Percentiles rank a stretch among this genome's conserved stretches.
Evolutionary conservation across 1,140 invertebrate species (phyloP).

Genomic region (Vanessa tameamea): DNA sequence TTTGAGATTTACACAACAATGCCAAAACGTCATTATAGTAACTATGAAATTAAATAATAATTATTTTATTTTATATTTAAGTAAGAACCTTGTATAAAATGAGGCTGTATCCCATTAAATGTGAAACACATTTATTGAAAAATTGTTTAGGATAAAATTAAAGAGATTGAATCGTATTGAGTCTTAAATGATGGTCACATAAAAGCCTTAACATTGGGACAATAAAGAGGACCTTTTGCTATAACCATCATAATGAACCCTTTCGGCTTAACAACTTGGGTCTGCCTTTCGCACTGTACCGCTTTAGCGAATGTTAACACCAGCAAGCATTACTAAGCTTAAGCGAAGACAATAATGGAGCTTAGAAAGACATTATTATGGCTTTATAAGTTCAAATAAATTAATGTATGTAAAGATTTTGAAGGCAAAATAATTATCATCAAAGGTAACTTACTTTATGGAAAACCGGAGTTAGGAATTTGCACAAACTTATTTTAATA

Average conservation of each 20-base stretch:
- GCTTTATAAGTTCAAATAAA: background rate
- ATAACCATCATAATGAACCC: conserved; percentile 69
- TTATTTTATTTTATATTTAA: too few relatives aligned
- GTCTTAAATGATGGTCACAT: conserved; percentile 60
- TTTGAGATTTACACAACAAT: background rate
- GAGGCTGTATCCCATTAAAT: too few relatives aligned
- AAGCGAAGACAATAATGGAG: conserved; percentile 2
- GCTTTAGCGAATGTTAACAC: conserved; percentile 50
- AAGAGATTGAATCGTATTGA: conserved; percentile 15
- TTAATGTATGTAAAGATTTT: too few relatives aligned
- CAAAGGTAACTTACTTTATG: too few relatives aligned
- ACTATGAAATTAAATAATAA: too few relatives aligned
- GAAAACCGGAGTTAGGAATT: too few relatives aligned
- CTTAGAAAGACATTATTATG: conserved; percentile 8
- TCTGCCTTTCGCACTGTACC: conserved; percentile 44
- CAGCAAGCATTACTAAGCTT: conserved; percentile 50
- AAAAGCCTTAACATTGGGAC: conserved; percentile 65
- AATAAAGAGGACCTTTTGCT: conserved; percentile 66
- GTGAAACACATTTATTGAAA: too few relatives aligned
- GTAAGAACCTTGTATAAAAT: too few relatives aligned
- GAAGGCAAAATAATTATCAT: too few relatives aligned
- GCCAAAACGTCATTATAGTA: too few relatives aligned
- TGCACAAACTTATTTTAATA: too few relatives aligned
- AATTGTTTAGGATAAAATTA: background rate
- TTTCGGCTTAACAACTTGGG: conserved; percentile 68